Evolutionary conservation across 1,140 invertebrate genomes (phyloP), one percentile per base, ranked within the genome.

Genomic region (Orussus abietinus): DNA sequence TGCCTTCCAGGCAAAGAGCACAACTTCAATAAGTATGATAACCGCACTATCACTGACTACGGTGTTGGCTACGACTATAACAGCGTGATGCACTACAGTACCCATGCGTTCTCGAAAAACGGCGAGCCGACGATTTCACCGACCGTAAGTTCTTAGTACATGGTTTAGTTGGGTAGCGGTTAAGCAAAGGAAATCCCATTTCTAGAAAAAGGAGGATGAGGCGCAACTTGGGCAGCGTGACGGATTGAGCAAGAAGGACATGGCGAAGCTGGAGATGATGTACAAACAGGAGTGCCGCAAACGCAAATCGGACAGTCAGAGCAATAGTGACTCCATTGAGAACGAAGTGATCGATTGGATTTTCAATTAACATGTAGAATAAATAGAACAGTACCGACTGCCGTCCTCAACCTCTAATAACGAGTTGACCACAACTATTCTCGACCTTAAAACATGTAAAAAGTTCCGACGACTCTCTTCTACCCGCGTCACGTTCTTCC

Each of bases 11-110:
- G 79, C 1, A 75, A 71, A 13, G 79, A 80, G 50, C 75, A 81
- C 50, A 86, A 87, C 55, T 87, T 87, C 55, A 77, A 78, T 20
- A 86, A 85, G 55, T 85, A 85, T 48, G 77, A 76, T 4, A 73
- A 71, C 13, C 69, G 77, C 4, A 78, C 76, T 3, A 77, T 84
- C 7, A 81, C 78, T 0, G 80, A 84, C 52, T 83, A 79, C 41
- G 75, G 75, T 3, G 66, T 78, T 14, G 49, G 54, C 3, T 88
- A 88, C 49, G 85, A 87, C 64, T 87, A 85, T 48, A 63, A 62
- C 0, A 85, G 82, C 49, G 75, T 87, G 2, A 85, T 87, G 83
- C 85, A 88, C 53, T 87, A 88, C 51, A 78, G 78, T 20, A 71
- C 75, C 20, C 71, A 62, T 19, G 82, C 82, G 2, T 88, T 87